phyloP scores from a whole-genome alignment of 2,113 vertebrate species.

The Gobio gobio region DNA sequence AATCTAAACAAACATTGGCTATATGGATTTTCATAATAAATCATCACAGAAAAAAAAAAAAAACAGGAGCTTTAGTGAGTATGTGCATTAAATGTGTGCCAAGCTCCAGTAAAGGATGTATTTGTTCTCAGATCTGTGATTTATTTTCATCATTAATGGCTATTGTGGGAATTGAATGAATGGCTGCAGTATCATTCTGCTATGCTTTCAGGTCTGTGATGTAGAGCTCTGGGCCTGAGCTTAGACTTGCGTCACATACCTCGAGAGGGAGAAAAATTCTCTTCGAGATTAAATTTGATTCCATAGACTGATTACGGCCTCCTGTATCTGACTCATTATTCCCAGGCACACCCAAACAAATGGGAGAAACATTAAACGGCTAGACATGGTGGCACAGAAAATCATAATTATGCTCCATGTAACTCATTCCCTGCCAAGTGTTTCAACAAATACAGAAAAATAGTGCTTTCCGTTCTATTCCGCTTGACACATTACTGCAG shows the following conservation, averaged over 20 bases:
- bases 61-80: slow-evolving; percentile 10
- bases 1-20: neutral
- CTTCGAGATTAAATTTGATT: slow-evolving; percentile 42
- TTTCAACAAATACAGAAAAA: slow-evolving; percentile 15
- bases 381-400: slow-evolving; percentile 23
- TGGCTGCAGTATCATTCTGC: slow-evolving; percentile 23
- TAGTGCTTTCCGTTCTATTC: neutral
- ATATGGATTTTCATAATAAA: slow-evolving; percentile 32
- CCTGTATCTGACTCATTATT: slow-evolving; percentile 47
- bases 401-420: slow-evolving; percentile 41
- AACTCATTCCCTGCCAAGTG: slow-evolving; percentile 38
- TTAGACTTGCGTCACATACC: slow-evolving; percentile 35
- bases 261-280: slow-evolving; percentile 22
- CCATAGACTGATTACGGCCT: slow-evolving; percentile 41
- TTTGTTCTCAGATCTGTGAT: slow-evolving; percentile 49
- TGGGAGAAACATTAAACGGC: slow-evolving; percentile 28
- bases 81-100: slow-evolving; percentile 13
- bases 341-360: slow-evolving; percentile 37
- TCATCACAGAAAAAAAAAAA: slow-evolving; percentile 29
- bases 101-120: slow-evolving; percentile 43
- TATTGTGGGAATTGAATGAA: slow-evolving; percentile 55
- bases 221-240: slow-evolving; percentile 37
- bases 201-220: slow-evolving; percentile 24
- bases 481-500: neutral
- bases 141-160: slow-evolving; percentile 56